Evolutionary conservation across 2,888 invertebrate species (phyloP), one percentile per base, ranked within the genome.

Genomic region (Congeria kusceri): DNA sequence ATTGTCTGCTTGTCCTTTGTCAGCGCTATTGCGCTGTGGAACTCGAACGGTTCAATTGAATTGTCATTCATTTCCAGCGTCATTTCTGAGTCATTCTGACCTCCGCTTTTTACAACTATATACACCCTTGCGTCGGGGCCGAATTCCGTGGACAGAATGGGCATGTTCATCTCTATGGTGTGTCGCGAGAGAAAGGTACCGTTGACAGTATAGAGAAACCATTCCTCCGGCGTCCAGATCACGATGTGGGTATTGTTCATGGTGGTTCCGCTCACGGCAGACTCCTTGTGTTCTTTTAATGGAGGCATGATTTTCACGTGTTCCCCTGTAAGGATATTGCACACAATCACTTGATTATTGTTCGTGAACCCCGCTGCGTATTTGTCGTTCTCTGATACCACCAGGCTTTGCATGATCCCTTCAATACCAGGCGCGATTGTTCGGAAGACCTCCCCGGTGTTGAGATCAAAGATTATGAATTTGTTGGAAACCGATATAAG

Each of bases 321-420:
- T 94, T 99, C 99, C 91, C 98, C 98, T 2, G 98, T 98, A 73
- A 98, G 95, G 95, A 98, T 97, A 91, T 98, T 98, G 25, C 98
- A 95, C 3, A 99, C 95, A 83, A 98, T 96, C 0, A 97, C 96
- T 94, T 98, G 98, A 94, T 98, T 97, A 92, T 98, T 98, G 92
- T 98, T 99, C 9, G 99, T 99, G 90, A 96, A 98, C 0, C 98
- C 98, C 5, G 98, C 97, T 0, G 98, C 98, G 95, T 97, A 98
- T 93, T 98, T 97, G 92, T 99, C 99, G 92, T 99, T 98, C 0
- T 97, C 97, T 80, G 98, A 98, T 5, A 99, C 94, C 23, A 97
- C 96, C 84, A 99, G 94, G 87, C 97, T 96, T 93, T 98, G 98
- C 97, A 99, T 98, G 87, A 99, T 98, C 20, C 99, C 99, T 91